Conservation (phyloP, 2,113 vertebrate genomes). For the Aptenodytes forsteri region DNA sequence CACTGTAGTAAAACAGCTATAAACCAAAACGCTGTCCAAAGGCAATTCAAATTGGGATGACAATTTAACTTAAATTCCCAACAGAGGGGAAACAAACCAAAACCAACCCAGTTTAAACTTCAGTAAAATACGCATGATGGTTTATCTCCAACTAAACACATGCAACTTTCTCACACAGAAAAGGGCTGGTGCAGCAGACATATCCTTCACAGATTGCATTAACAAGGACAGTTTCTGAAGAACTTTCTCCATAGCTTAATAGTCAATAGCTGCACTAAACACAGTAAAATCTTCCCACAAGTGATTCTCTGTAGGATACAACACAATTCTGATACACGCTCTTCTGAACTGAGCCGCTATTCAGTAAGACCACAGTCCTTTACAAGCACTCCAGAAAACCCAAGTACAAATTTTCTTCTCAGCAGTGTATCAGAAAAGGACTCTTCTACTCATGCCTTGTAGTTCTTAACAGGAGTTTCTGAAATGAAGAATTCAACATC, state of each 20-base stretch:
- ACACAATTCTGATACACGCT: not conserved
- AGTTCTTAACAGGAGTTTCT: not conserved
- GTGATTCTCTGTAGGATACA: not conserved
- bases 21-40: not conserved
- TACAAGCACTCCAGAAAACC: not conserved
- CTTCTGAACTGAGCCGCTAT: not conserved
- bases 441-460: not conserved
- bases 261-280: not conserved
- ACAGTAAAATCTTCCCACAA: not conserved
- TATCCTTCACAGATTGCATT: not conserved
- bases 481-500: not conserved
- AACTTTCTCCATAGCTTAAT: not conserved
- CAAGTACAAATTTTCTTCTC: not conserved
- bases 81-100: not conserved
- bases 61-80: not conserved
- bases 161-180: not conserved
- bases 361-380: not conserved
- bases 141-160: not conserved
- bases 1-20: not conserved
- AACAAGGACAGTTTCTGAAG: constrained; percentile 1
- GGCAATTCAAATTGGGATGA: not conserved
- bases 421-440: not conserved
- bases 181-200: not conserved
- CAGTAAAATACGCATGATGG: accelerated
- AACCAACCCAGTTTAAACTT: not conserved